Conservation (phyloP, 2,113 vertebrate species). For the Osmerus mordax region DNA sequence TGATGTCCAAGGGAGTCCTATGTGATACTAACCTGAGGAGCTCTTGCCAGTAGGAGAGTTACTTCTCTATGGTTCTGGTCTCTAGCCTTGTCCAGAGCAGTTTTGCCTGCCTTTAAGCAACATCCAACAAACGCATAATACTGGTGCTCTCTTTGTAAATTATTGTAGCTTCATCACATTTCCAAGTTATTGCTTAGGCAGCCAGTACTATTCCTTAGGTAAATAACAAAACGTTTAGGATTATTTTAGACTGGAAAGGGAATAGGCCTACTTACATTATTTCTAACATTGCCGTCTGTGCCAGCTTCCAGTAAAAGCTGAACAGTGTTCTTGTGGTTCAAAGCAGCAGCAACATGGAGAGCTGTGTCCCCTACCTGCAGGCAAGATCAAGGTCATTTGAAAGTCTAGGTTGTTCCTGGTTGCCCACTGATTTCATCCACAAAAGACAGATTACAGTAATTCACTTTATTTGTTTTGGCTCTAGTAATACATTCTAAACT, state of each 20-base stretch:
- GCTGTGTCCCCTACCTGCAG: constrained; percentile 83
- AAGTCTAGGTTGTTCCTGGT: too few relatives aligned
- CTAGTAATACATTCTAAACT: too few relatives aligned
- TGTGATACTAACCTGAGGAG: constrained; percentile 78
- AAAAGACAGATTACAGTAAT: too few relatives aligned
- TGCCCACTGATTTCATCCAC: too few relatives aligned
- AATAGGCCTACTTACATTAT: constrained; percentile 71
- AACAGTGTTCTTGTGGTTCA: constrained; percentile 87
- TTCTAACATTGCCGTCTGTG: constrained; percentile 74
- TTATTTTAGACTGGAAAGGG: too few relatives aligned
- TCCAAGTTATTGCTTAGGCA: too few relatives aligned
- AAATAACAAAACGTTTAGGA: too few relatives aligned
- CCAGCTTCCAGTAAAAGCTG: constrained; percentile 84
- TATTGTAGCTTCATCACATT: too few relatives aligned
- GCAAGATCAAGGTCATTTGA: background rate
- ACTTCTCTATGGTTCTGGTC: constrained; percentile 82
- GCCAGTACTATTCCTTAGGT: too few relatives aligned
- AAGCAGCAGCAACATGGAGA: constrained; percentile 83
- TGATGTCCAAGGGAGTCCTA: background rate
- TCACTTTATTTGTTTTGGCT: too few relatives aligned
- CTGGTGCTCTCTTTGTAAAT: background rate
- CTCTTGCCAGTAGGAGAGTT: constrained; percentile 81
- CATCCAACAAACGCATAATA: background rate
- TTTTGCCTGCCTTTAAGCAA: constrained; percentile 78
- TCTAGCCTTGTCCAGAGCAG: constrained; percentile 83